phyloP scores from a whole-genome alignment of 2,888 invertebrate genomes.

The Lasioglossum calceatum region DNA sequence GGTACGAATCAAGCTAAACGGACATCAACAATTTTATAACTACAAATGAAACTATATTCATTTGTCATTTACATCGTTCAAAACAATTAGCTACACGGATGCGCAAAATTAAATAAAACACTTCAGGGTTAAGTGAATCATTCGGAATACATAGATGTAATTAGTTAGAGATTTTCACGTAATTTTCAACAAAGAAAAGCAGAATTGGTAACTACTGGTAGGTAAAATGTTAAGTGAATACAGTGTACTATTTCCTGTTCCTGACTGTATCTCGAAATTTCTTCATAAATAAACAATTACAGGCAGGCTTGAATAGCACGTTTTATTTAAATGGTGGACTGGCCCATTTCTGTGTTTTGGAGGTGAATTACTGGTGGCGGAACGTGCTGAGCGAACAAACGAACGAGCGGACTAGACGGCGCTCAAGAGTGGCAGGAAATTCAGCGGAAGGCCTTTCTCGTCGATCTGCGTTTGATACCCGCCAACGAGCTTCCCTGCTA shows the following conservation, averaged over 20 bases:
- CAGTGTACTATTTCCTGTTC: background rate
- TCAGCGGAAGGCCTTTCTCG: constrained; percentile 79
- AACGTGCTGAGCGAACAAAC: constrained; percentile 74
- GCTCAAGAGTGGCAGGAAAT: constrained; percentile 79
- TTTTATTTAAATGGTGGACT: background rate
- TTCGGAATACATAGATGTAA: background rate
- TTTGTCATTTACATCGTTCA: background rate
- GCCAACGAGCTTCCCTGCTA: constrained; percentile 40
- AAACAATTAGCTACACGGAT: background rate
- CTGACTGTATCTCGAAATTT: background rate
- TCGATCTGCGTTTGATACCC: constrained; percentile 57
- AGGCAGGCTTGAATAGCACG: background rate
- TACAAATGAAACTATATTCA: background rate
- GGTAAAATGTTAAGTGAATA: background rate
- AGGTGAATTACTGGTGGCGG: constrained; percentile 68
- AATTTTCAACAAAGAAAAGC: background rate
- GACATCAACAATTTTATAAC: background rate
- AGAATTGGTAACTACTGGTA: background rate
- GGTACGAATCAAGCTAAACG: background rate
- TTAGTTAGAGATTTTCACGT: background rate
- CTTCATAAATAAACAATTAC: background rate
- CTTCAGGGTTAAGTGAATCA: background rate
- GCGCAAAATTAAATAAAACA: constrained; percentile 2
- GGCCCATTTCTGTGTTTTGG: background rate
- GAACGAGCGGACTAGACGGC: constrained; percentile 75